These are phyloP conservation scores for Turritopsis rubra DNA, from an alignment of 30 jellyfish, hydroid and myxozoan genomes.

Conservation along the genomic window DNA sequence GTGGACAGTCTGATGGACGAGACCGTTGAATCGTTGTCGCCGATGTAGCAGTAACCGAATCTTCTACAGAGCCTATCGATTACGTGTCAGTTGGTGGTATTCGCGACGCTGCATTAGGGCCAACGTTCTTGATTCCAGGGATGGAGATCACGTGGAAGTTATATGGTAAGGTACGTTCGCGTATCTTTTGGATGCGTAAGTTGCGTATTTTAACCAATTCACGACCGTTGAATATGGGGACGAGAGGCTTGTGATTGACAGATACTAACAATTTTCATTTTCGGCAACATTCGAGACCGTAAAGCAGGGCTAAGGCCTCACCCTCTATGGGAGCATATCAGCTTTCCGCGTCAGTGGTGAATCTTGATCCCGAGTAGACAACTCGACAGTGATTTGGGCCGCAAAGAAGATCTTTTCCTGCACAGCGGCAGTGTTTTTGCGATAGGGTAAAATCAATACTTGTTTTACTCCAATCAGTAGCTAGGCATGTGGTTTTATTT, in stretches of 20 bases:
- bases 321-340: no score
- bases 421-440: no score
- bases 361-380: no score
- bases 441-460: no score
- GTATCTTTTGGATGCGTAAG: not conserved
- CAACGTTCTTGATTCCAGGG: not conserved
- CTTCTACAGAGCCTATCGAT: not conserved
- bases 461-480: no score
- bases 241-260: not conserved
- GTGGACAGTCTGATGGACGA: slow-evolving; percentile 13
- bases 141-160: not conserved
- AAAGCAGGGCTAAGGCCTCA: not conserved
- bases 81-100: slow-evolving; percentile 2
- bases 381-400: no score
- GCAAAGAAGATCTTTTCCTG: no score
- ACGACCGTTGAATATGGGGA: no score
- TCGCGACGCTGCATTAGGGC: not conserved
- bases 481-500: not conserved
- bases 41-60: not conserved
- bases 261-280: not conserved
- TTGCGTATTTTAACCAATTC: not conserved
- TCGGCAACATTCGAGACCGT: not conserved
- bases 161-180: not conserved
- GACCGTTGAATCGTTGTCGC: not conserved
- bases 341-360: no score